Base-by-base conservation (phyloP, 2,113 vertebrate genomes). In the Mohoua ochrocephala region DNA sequence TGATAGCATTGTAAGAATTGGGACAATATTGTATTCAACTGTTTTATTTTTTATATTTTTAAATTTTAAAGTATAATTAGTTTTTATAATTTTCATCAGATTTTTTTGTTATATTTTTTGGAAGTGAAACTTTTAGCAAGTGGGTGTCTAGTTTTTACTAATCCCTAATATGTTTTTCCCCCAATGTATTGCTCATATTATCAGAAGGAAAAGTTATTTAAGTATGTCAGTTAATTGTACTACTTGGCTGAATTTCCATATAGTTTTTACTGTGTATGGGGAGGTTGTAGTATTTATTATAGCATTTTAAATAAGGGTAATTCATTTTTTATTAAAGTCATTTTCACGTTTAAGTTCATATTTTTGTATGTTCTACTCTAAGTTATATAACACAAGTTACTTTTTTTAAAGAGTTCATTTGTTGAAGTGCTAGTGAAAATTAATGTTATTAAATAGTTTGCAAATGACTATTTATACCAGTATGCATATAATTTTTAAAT, bases 391-490 rank as follows among this genome's bases (percentile, higher is more conserved):
- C 99, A 99, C 98, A 99, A 98, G 98, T 98, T 99, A 98, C 98
- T 99, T 99, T 99, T 99, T 99, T 99, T 99, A 99, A 97, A 99
- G 98, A 98, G 99, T 99, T 99, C 98, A 99, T 99, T 99, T 99
- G 99, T 99, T 99, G 99, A 99, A 99, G 99, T 99, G 99, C 99
- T 99, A 99, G 98, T 99, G 99, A 98, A 99, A 98, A 98, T 99
- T 99, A 99, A 99, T 99, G 99, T 99, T 99, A 99, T 99, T 99
- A 99, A 99, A 99, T 99, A 98, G 99, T 99, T 99, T 99, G 99
- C 99, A 99, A 99, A 99, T 99, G 99, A 99, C 99, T 99, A 99
- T 99, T 99, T 99, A 99, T 99, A 99, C 99, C 99, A 99, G 99
- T 99, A 99, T 99, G 99, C 99, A 99, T 99, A 99, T 99, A 99